These are phyloP conservation scores for Drosophila parabipectinata DNA, from an alignment of 1,140 invertebrate genomes.

Conservation along the genomic window DNA sequence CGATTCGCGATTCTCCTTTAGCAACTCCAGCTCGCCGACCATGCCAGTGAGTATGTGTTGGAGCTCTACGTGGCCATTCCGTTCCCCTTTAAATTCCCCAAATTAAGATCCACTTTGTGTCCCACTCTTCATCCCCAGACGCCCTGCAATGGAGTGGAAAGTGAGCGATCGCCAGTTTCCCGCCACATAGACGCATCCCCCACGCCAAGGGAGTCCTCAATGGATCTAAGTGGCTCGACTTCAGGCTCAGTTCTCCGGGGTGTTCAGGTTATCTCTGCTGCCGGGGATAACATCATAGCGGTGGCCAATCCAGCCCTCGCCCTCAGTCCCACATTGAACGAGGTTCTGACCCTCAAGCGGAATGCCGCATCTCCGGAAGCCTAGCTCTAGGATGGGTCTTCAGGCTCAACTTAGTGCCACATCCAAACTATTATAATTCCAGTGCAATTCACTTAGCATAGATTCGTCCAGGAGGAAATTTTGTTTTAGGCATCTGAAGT, in stretches of 20 bases:
- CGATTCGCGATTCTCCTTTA: constrained; percentile 90
- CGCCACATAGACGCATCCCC: constrained; percentile 27
- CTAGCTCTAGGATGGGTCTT: constrained; percentile 28
- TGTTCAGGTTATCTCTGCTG: constrained; percentile 91
- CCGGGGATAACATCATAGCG: constrained; percentile 93
- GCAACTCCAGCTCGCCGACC: constrained; percentile 89
- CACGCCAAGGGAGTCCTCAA: constrained; percentile 40
- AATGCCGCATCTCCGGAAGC: constrained; percentile 71
- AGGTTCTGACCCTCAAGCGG: constrained; percentile 68
- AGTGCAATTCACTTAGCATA: constrained; percentile 62
- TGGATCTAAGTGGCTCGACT: constrained; percentile 53
- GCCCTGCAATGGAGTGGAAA: constrained; percentile 70
- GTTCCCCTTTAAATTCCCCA: not conserved
- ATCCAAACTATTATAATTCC: constrained; percentile 29
- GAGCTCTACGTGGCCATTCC: constrained; percentile 31
- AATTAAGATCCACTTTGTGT: constrained; percentile 17
- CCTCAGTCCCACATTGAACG: constrained; percentile 83
- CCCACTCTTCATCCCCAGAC: constrained; percentile 30
- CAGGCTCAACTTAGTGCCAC: constrained; percentile 20
- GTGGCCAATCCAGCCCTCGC: constrained; percentile 93
- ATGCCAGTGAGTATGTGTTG: constrained; percentile 85
- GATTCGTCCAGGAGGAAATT: constrained; percentile 13
- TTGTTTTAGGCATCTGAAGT: constrained; percentile 18
- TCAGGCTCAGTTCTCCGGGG: constrained; percentile 83
- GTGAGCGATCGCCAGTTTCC: constrained; percentile 60